phyloP scores from a whole-genome alignment of 2,797 vertebrate species.

The Leucoraja ocellata region DNA sequence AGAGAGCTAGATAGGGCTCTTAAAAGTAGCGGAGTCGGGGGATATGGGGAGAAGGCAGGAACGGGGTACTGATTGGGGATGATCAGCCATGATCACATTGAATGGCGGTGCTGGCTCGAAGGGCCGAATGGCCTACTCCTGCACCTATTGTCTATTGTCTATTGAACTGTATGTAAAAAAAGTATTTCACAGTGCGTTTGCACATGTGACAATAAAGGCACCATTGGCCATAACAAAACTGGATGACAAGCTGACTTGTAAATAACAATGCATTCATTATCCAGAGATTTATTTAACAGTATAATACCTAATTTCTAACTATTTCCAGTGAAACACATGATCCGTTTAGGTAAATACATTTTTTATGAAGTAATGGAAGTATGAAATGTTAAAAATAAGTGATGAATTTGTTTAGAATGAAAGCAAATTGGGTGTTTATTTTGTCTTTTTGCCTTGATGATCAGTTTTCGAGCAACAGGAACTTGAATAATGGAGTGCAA shows the following conservation, averaged over 20 bases:
- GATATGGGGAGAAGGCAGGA: too few species aligned
- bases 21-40: too few species aligned
- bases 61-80: too few species aligned
- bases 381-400: conserved; percentile 7
- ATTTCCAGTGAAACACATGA: background rate
- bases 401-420: background rate
- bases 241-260: background rate
- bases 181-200: too few species aligned
- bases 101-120: too few species aligned
- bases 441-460: background rate
- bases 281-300: background rate
- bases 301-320: background rate
- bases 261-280: too few species aligned
- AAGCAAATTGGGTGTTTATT: background rate
- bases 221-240: background rate
- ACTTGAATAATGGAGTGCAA: background rate
- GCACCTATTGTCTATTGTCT: too few species aligned
- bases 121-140: too few species aligned
- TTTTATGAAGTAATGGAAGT: conserved; percentile 7
- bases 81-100: too few species aligned
- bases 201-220: too few species aligned
- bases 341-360: background rate
- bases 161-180: too few species aligned
- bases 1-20: too few species aligned
- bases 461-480: background rate